Evolutionary conservation across 2,113 vertebrate species (phyloP).

Genomic region (Haemorhous mexicanus): DNA sequence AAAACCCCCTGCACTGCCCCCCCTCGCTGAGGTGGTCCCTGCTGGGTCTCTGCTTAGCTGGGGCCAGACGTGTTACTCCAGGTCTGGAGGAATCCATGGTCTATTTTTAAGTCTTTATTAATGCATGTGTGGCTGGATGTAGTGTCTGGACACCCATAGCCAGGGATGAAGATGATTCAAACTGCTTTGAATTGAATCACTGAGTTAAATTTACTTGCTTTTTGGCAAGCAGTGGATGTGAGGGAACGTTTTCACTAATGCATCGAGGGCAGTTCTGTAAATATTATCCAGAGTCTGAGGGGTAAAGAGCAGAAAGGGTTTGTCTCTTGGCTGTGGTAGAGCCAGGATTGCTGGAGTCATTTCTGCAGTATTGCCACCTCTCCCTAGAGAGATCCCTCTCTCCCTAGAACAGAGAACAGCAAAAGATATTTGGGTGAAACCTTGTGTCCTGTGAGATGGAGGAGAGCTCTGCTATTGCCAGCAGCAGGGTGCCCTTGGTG

Average conservation of each 20-base stretch:
- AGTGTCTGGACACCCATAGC: neutral
- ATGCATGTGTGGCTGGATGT: neutral
- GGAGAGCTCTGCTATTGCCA: neutral
- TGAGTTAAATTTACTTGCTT: constrained; percentile 20
- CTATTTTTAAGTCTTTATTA: constrained; percentile 26
- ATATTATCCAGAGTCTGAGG: neutral
- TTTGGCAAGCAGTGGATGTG: neutral
- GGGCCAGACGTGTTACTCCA: neutral
- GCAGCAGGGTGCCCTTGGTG: neutral
- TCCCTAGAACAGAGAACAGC: neutral
- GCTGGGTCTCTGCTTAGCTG: neutral
- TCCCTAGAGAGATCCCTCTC: neutral
- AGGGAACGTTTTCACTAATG: neutral
- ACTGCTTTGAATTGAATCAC: neutral
- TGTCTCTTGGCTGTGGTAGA: neutral
- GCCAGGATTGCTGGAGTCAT: neutral
- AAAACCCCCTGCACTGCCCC: neutral
- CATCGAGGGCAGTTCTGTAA: neutral
- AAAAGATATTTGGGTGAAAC: neutral
- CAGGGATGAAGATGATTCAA: neutral
- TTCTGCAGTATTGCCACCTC: neutral
- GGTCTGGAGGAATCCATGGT: neutral
- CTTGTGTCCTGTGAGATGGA: neutral
- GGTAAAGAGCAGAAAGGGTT: neutral
- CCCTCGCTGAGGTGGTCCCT: neutral